Evolutionary conservation across 2,888 invertebrate species (phyloP), one percentile per base, ranked within the genome.

Genomic region (Gandaritis pyraliata): DNA sequence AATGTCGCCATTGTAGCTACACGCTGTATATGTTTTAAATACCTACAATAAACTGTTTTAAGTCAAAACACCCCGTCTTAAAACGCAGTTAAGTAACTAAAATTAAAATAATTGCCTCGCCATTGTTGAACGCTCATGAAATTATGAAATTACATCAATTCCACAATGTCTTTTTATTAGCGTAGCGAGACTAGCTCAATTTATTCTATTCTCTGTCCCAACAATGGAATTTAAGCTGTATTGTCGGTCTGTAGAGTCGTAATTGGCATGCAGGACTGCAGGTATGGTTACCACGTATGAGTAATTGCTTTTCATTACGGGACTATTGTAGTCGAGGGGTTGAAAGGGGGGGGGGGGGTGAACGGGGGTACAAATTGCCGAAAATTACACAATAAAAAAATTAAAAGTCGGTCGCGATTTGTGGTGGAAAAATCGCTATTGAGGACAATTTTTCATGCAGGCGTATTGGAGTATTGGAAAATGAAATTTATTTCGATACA

Each of bases 221-320:
- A 43, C 64, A 64, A 64, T 61, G 56, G 39, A 80, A 78, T 64
- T 59, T 64, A 52, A 59, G 23, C 64, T 52, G 59, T 64, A 64
- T 56, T 49, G 59, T 39, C 43, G 45, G 52, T 51, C 13, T 36
- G 49, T 74, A 84, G 72, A 72, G 83, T 72, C 66, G 58, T 45
- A 56, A 72, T 74, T 80, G 59, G 65, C 13, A 51, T 64, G 66
- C 53, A 45, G 48, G 64, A 65, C 54, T 64, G 65, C 49, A 72
- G 73, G 79, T 75, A 82, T 81, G 85, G 80, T 81, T 81, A 84
- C 88, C 91, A 90, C 91, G 90, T 91, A 90, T 90, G 89, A 81
- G 90, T 90, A 90, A 91, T 90, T 90, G 90, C 90, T 89, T 86
- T 90, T 90, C 90, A 91, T 91, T 91, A 90, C 87, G 82, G 72